These are phyloP conservation scores for Lissocephala sabroskyi DNA, from an alignment of 2,888 invertebrate species.

Conservation along the genomic window DNA sequence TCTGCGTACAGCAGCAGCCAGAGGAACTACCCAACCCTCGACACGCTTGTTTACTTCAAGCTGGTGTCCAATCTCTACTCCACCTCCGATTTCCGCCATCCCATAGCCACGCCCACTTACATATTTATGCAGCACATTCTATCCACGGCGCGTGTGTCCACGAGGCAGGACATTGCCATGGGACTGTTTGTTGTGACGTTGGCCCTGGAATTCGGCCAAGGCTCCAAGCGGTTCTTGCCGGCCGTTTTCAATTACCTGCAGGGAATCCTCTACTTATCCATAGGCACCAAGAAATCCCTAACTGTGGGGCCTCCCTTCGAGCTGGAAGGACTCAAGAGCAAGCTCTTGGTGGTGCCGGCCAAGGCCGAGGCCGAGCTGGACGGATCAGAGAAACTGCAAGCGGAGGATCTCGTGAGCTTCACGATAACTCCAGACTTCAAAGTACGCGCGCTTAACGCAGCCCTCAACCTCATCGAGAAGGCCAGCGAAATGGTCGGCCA, in stretches of 20 bases:
- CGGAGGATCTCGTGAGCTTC: conserved; percentile 74
- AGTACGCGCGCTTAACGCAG: conserved; percentile 76
- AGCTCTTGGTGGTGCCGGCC: conserved; percentile 75
- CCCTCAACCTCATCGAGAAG: conserved; percentile 76
- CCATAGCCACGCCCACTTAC: conserved; percentile 87
- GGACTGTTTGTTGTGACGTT: conserved; percentile 85
- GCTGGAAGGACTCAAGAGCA: conserved; percentile 74
- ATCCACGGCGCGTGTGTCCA: conserved; percentile 77
- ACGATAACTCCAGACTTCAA: conserved; percentile 77
- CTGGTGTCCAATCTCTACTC: conserved; percentile 85
- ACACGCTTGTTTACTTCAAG: conserved; percentile 86
- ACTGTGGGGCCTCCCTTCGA: conserved; percentile 78
- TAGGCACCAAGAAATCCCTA: conserved; percentile 74
- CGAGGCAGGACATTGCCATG: conserved; percentile 80
- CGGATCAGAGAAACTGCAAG: conserved; percentile 64
- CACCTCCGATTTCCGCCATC: conserved; percentile 92
- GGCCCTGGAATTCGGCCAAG: conserved; percentile 82
- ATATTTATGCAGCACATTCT: conserved; percentile 89
- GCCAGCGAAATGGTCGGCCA: conserved; percentile 73
- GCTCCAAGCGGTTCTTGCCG: conserved; percentile 88
- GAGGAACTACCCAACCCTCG: conserved; percentile 78
- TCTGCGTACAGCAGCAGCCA: conserved; percentile 76
- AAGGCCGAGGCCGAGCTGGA: conserved; percentile 48
- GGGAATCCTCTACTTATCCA: conserved; percentile 82
- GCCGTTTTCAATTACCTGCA: conserved; percentile 85